A percentile compares a stretch with the other conserved stretches of the same genome.
These are phyloP conservation scores for Umimayanthus kanabou DNA, from an alignment of 92 coral and sea anemone species.

Conservation along the genomic window DNA sequence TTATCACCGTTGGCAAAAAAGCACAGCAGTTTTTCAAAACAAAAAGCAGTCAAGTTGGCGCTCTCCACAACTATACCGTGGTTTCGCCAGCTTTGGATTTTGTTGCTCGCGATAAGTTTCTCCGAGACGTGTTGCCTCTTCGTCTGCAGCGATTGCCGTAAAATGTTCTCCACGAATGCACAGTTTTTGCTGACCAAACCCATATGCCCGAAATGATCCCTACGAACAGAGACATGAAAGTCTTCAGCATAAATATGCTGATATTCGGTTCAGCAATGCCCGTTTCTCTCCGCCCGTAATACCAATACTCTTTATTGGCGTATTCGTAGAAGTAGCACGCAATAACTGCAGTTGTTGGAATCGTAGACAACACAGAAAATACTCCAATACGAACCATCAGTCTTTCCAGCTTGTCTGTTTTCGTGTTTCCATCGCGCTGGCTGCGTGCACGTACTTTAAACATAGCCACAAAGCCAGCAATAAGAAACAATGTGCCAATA, in stretches of 20 bases:
- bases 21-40: background rate
- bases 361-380: slow-evolving; percentile 85
- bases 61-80: slow-evolving; percentile 51
- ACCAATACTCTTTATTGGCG: slow-evolving; percentile 94
- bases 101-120: background rate
- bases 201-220: slow-evolving; percentile 96
- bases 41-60: too few species aligned
- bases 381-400: slow-evolving; percentile 92
- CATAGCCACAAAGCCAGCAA: slow-evolving; percentile 95
- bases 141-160: slow-evolving; percentile 60
- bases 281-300: slow-evolving; percentile 73
- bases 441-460: slow-evolving; percentile 80
- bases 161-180: slow-evolving; percentile 78
- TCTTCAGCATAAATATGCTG: slow-evolving; percentile 81
- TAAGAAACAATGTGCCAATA: slow-evolving; percentile 90
- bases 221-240: slow-evolving; percentile 90
- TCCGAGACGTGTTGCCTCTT: slow-evolving; percentile 58
- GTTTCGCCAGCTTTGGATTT: slow-evolving; percentile 57
- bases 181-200: slow-evolving; percentile 89
- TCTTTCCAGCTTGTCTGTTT: slow-evolving; percentile 90
- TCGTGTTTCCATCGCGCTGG: slow-evolving; percentile 76
- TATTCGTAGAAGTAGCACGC: slow-evolving; percentile 96
- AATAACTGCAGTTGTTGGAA: slow-evolving; percentile 89
- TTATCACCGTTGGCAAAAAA: background rate
- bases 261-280: slow-evolving; percentile 90